A percentile compares a stretch with the other conserved stretches of the same genome.
Conservation (phyloP, 1,140 invertebrate genomes). For the Maniola jurtina region DNA sequence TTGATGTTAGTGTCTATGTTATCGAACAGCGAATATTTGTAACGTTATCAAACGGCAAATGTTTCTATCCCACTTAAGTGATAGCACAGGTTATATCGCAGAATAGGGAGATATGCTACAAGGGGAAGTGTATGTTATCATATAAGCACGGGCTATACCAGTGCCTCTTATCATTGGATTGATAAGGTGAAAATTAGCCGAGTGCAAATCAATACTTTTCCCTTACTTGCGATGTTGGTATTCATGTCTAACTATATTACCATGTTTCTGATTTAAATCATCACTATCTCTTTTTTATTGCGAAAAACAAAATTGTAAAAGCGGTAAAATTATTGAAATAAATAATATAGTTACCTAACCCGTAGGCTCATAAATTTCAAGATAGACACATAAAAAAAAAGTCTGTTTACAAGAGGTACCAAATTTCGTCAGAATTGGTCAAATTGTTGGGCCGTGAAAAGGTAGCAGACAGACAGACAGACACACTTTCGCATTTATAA, state of each 20-base stretch:
- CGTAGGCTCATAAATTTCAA: too few relatives aligned
- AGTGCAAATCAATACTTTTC: conserved; percentile 69
- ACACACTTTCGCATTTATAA: too few relatives aligned
- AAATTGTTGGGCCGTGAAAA: too few relatives aligned
- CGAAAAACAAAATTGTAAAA: too few relatives aligned
- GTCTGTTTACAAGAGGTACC: too few relatives aligned
- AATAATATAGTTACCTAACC: too few relatives aligned
- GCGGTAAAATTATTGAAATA: too few relatives aligned
- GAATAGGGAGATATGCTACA: conserved; percentile 48
- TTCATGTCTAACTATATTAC: not conserved
- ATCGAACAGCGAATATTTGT: not conserved
- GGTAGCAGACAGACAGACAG: too few relatives aligned
- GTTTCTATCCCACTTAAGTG: conserved; percentile 23
- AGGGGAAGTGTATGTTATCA: conserved; percentile 60
- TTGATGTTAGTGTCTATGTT: not conserved
- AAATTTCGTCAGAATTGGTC: too few relatives aligned
- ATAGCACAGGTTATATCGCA: conserved; percentile 24
- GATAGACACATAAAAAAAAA: too few relatives aligned
- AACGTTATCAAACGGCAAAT: not conserved
- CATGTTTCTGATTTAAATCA: not conserved
- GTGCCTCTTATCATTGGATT: conserved; percentile 60
- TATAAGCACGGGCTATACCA: conserved; percentile 57
- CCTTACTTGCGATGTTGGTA: conserved; percentile 34
- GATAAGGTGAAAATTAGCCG: conserved; percentile 68
- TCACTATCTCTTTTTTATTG: not conserved